Conservation (phyloP, 2,797 vertebrate species). For the Sebastes paucispinis region DNA sequence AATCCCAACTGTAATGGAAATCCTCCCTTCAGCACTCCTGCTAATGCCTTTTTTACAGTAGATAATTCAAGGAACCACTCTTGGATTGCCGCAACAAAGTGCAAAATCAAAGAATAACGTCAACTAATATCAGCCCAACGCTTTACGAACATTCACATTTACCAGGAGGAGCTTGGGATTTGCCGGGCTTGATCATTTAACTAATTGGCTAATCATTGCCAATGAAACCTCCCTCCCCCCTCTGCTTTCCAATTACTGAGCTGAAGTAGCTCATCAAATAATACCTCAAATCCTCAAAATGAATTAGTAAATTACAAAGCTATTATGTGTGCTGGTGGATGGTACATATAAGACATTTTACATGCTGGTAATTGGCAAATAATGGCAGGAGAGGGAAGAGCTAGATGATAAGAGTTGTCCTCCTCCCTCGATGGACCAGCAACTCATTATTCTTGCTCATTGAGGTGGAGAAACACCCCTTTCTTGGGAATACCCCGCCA, state of each 20-base stretch:
- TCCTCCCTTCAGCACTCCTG: slow-evolving; percentile 35
- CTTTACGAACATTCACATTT: neutral
- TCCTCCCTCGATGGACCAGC: slow-evolving; percentile 44
- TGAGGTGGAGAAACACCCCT: slow-evolving; percentile 75
- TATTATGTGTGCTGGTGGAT: slow-evolving; percentile 29
- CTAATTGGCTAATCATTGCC: slow-evolving; percentile 41
- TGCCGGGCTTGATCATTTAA: slow-evolving; percentile 19
- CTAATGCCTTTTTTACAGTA: slow-evolving; percentile 38
- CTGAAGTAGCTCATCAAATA: slow-evolving; percentile 58
- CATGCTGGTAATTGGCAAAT: slow-evolving; percentile 71
- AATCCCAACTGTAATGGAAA: slow-evolving; percentile 39
- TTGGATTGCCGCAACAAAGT: slow-evolving; percentile 16
- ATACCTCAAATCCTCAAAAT: slow-evolving; percentile 45
- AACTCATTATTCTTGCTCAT: slow-evolving; percentile 83
- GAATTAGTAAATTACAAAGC: slow-evolving; percentile 54
- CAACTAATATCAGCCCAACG: neutral
- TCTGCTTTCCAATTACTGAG: slow-evolving; percentile 33
- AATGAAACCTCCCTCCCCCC: neutral
- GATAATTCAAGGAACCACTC: slow-evolving; percentile 27
- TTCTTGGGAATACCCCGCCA: slow-evolving; percentile 69
- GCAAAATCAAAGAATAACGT: slow-evolving; percentile 8
- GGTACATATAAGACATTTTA: slow-evolving; percentile 40
- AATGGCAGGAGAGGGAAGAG: slow-evolving; percentile 54
- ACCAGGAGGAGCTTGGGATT: slow-evolving; percentile 13
- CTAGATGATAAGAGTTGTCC: slow-evolving; percentile 54